Evolutionary conservation across 2,888 invertebrate species (phyloP).

Genomic region (Cyaniris semiargus): DNA sequence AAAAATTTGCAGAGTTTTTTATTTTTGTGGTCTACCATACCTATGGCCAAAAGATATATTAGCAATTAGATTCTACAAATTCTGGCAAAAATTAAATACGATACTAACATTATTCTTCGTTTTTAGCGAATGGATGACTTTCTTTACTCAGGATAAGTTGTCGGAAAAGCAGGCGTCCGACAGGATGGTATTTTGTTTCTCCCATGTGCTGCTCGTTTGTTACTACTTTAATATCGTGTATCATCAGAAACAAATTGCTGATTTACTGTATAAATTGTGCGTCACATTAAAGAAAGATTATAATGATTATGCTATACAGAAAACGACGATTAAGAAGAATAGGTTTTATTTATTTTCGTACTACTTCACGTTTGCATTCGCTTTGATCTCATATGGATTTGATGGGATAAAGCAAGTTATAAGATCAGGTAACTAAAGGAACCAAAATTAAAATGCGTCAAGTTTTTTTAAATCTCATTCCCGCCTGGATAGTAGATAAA

Average conservation of each 20-base stretch:
- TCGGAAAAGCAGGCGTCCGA: constrained; percentile 46
- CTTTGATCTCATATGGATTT: constrained; percentile 45
- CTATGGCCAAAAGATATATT: constrained; percentile 49
- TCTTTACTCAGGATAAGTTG: constrained; percentile 47
- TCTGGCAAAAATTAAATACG: constrained; percentile 42
- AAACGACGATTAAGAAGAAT: constrained; percentile 50
- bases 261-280: constrained; percentile 46
- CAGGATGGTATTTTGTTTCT: constrained; percentile 46
- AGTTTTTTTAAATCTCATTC: neutral
- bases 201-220: constrained; percentile 48
- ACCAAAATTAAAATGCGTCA: neutral
- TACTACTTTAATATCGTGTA: constrained; percentile 44
- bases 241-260: constrained; percentile 43
- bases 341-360: constrained; percentile 45
- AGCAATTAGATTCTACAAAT: constrained; percentile 41
- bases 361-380: constrained; percentile 34
- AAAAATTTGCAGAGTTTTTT: constrained; percentile 35
- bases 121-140: constrained; percentile 45
- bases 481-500: no score
- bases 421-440: constrained; percentile 38
- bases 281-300: constrained; percentile 48
- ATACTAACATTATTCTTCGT: constrained; percentile 44
- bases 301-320: constrained; percentile 53
- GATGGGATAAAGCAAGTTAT: constrained; percentile 45
- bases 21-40: constrained; percentile 46